Percentiles rank a stretch among this genome's conserved stretches.
phyloP scores from a whole-genome alignment of 2,888 invertebrate species.

The Drosophila paramelanica region DNA sequence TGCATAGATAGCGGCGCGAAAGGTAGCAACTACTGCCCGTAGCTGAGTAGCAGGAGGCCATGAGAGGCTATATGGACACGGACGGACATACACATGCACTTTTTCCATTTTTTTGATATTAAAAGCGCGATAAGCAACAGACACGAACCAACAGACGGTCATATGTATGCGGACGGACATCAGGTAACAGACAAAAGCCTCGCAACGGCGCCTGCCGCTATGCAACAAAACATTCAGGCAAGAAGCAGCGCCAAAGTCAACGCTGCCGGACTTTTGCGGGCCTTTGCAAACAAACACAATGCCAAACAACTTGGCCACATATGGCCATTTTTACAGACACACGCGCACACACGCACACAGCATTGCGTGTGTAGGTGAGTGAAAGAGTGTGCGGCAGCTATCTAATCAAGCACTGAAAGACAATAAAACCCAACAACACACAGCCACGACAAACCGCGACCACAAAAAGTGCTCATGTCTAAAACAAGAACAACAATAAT shows the following conservation, averaged over 20 bases:
- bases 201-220: conserved; percentile 59
- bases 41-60: conserved; percentile 23
- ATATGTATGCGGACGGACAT: conserved; percentile 35
- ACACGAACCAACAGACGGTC: conserved; percentile 46
- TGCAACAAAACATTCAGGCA: conserved; percentile 53
- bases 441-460: conserved; percentile 68
- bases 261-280: conserved; percentile 29
- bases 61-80: conserved; percentile 27
- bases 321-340: conserved; percentile 73
- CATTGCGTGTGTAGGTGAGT: conserved; percentile 54
- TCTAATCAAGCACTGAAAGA: conserved; percentile 82
- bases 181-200: conserved; percentile 66
- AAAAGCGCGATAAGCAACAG: conserved; percentile 78
- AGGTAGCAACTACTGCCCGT: conserved; percentile 47
- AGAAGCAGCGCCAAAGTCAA: conserved; percentile 42
- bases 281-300: conserved; percentile 53
- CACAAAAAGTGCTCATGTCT: conserved; percentile 59
- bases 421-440: conserved; percentile 68
- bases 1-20: conserved; percentile 70
- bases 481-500: conserved; percentile 38
- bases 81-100: conserved; percentile 44
- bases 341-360: conserved; percentile 17
- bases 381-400: conserved; percentile 46
- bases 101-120: conserved; percentile 66
- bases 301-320: conserved; percentile 76